Evolutionary conservation across 2,888 invertebrate genomes (phyloP).

Genomic region (Branchipolynoe longqiensis): DNA sequence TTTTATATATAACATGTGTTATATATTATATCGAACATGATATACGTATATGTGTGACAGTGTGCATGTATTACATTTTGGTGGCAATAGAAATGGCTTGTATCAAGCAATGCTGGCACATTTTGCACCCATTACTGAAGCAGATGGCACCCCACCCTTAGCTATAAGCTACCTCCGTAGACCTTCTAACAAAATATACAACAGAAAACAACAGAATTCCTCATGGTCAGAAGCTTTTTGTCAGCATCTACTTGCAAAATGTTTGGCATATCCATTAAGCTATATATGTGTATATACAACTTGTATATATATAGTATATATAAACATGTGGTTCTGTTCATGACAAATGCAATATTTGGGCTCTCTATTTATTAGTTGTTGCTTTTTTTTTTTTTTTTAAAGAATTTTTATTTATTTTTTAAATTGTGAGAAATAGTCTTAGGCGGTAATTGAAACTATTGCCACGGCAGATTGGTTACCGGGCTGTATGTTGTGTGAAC

Average conservation of each 20-base stretch:
- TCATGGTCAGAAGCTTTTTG: conserved; percentile 16
- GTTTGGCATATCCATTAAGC: conserved; percentile 45
- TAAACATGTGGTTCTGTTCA: conserved; percentile 8
- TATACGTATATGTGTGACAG: not conserved
- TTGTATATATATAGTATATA: conserved; percentile 17
- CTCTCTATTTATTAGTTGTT: no score
- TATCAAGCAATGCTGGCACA: conserved; percentile 16
- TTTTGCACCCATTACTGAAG: not conserved
- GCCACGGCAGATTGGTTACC: no score
- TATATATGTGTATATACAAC: no score
- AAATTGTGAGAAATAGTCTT: not conserved
- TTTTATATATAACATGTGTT: no score
- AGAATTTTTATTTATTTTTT: conserved; percentile 40
- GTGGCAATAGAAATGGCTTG: conserved; percentile 2
- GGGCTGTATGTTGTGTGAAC: not conserved
- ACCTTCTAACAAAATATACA: not conserved
- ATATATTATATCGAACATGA: no score
- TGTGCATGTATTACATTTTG: not conserved
- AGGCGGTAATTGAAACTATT: no score
- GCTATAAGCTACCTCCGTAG: conserved; percentile 29
- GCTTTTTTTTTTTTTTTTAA: no score
- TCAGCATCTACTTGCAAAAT: conserved; percentile 32
- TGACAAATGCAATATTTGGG: not conserved
- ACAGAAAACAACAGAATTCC: conserved; percentile 40
- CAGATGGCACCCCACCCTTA: not conserved